Conservation (phyloP, 1,140 invertebrate species). For the Drosophila ohnishii region DNA sequence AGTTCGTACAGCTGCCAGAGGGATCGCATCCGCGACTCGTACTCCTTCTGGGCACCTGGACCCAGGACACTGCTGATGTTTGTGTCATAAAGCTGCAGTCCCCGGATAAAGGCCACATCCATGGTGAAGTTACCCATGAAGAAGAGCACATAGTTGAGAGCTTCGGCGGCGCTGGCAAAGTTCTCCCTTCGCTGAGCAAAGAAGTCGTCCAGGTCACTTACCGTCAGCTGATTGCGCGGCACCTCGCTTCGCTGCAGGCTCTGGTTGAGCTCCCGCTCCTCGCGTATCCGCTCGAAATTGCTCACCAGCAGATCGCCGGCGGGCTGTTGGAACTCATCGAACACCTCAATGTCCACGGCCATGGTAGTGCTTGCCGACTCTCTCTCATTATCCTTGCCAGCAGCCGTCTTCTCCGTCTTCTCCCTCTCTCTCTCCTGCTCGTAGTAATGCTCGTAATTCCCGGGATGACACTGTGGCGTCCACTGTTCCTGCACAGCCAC, state of each 20-base stretch:
- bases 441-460: neutral
- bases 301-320: slow-evolving; percentile 65
- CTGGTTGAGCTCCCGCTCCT: slow-evolving; percentile 62
- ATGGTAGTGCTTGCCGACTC: slow-evolving; percentile 12
- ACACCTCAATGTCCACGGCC: slow-evolving; percentile 77
- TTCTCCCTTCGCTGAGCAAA: slow-evolving; percentile 52
- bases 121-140: slow-evolving; percentile 76
- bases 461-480: slow-evolving; percentile 45
- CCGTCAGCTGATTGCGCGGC: slow-evolving; percentile 67
- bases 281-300: slow-evolving; percentile 72
- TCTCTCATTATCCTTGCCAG: neutral
- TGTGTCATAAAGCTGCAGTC: slow-evolving; percentile 63
- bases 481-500: slow-evolving; percentile 41
- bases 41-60: slow-evolving; percentile 64
- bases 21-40: slow-evolving; percentile 64
- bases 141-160: slow-evolving; percentile 53
- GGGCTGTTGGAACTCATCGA: slow-evolving; percentile 73
- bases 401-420: neutral
- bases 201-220: slow-evolving; percentile 72
- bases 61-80: slow-evolving; percentile 64
- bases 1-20: slow-evolving; percentile 73
- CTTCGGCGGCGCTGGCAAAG: slow-evolving; percentile 46
- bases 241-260: slow-evolving; percentile 33
- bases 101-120: slow-evolving; percentile 73
- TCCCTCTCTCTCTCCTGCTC: neutral